A percentile compares a stretch with the other conserved stretches of the same genome.
Conservation (phyloP, 2,113 vertebrate species). For the Etia nguti region DNA sequence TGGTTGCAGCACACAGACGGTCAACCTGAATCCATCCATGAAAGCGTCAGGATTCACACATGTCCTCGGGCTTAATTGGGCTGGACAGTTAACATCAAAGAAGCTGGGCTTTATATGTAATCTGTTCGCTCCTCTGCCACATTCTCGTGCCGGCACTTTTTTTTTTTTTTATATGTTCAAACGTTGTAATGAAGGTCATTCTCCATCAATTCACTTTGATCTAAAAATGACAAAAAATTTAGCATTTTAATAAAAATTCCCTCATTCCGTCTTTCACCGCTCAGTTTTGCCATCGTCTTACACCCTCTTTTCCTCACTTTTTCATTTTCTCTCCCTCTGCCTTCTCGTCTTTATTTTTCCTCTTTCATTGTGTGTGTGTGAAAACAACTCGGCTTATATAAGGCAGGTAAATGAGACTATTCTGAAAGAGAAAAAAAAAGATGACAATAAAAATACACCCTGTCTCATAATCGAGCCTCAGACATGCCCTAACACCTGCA, state of each 20-base stretch:
- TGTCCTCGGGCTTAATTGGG: constrained; percentile 67
- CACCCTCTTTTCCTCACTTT: neutral
- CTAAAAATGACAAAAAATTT: constrained; percentile 57
- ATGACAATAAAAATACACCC: neutral
- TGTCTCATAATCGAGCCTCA: constrained; percentile 16
- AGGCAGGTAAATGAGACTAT: constrained; percentile 8
- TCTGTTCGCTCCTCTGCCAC: constrained; percentile 58
- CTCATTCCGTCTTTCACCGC: neutral
- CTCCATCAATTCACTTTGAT: constrained; percentile 68
- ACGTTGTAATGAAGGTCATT: constrained; percentile 71
- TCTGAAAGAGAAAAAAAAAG: neutral
- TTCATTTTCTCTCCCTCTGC: neutral
- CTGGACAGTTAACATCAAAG: constrained; percentile 75
- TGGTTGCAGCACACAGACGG: constrained; percentile 38
- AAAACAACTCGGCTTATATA: constrained; percentile 24
- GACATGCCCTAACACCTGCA: constrained; percentile 41
- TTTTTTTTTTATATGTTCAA: constrained; percentile 49
- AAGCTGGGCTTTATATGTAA: constrained; percentile 61
- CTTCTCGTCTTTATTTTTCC: neutral
- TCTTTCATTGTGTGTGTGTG: neutral
- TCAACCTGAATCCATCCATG: constrained; percentile 57
- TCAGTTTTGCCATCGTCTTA: neutral
- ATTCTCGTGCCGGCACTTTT: constrained; percentile 26
- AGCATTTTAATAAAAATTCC: constrained; percentile 55
- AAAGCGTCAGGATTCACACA: constrained; percentile 51